These are phyloP conservation scores for Hycleus cichorii DNA, from an alignment of 1,140 invertebrate species.

Conservation along the genomic window DNA sequence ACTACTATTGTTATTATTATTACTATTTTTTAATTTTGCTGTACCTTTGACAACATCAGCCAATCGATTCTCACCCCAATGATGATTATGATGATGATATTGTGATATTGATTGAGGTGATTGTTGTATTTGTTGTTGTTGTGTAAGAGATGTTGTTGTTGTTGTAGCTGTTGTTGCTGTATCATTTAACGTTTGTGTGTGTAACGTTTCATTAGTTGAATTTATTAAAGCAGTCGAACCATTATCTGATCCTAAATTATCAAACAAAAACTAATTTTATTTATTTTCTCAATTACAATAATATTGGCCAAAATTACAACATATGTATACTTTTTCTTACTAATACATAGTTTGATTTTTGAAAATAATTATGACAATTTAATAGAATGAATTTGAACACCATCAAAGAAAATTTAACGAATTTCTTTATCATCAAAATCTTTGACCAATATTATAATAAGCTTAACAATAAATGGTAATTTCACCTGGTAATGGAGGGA, in stretches of 20 bases:
- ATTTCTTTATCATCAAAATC: too few species aligned
- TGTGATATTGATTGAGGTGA: too few species aligned
- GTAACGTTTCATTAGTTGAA: slow-evolving; percentile 1
- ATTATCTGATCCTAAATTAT: slow-evolving; percentile 13
- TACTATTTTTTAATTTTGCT: slow-evolving; percentile 45
- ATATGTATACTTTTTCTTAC: too few species aligned
- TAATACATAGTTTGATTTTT: background rate
- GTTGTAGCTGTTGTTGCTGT: too few species aligned
- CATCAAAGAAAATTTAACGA: too few species aligned
- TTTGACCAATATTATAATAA: background rate
- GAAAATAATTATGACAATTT: too few species aligned
- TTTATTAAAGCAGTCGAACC: slow-evolving; percentile 17
- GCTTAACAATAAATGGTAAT: background rate
- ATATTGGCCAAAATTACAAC: too few species aligned
- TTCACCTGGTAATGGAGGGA: slow-evolving; percentile 69
- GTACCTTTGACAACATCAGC: slow-evolving; percentile 77
- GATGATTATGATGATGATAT: background rate
- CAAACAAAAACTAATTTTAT: background rate
- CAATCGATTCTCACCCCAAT: slow-evolving; percentile 51
- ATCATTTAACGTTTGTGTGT: background rate
- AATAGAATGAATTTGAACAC: too few species aligned
- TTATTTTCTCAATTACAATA: background rate
- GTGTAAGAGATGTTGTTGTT: background rate
- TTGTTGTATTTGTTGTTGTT: background rate
- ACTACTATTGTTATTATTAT: background rate